Percentiles rank a stretch among this genome's conserved stretches.
These are phyloP conservation scores for Shargacucullia verbasci DNA, from an alignment of 2,888 invertebrate genomes.

Conservation along the genomic window DNA sequence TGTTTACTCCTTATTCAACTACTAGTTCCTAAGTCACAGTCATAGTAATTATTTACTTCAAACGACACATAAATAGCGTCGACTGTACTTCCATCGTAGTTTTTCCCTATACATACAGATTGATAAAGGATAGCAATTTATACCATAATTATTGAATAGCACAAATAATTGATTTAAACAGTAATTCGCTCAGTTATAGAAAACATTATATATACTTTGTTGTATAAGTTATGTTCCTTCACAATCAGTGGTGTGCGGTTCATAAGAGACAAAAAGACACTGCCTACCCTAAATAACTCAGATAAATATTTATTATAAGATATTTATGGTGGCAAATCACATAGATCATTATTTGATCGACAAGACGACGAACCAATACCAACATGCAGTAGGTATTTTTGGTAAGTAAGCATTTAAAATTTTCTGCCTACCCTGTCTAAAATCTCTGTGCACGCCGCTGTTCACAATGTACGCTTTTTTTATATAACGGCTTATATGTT, in stretches of 20 bases:
- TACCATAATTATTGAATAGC: conserved; percentile 51
- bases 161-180: conserved; percentile 60
- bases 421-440: too few relatives aligned
- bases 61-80: conserved; percentile 22
- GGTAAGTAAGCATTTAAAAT: too few relatives aligned
- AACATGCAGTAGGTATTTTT: too few relatives aligned
- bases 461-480: conserved; percentile 37
- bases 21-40: conserved; percentile 28
- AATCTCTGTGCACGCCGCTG: too few relatives aligned
- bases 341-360: too few relatives aligned
- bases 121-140: conserved; percentile 51
- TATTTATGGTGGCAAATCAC: too few relatives aligned
- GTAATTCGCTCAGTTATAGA: conserved; percentile 46
- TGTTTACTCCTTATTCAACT: conserved; percentile 22
- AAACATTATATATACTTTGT: conserved; percentile 49
- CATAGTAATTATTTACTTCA: conserved; percentile 28
- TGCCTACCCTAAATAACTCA: too few relatives aligned
- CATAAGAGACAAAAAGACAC: too few relatives aligned
- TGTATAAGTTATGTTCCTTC: conserved; percentile 47
- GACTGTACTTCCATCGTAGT: conserved; percentile 15
- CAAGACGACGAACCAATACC: too few relatives aligned
- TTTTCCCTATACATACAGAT: conserved; percentile 41
- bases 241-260: too few relatives aligned
- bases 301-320: too few relatives aligned
- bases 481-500: conserved; percentile 27